phyloP scores from a whole-genome alignment of 2,797 vertebrate species.

The Synaphobranchus kaupii region DNA sequence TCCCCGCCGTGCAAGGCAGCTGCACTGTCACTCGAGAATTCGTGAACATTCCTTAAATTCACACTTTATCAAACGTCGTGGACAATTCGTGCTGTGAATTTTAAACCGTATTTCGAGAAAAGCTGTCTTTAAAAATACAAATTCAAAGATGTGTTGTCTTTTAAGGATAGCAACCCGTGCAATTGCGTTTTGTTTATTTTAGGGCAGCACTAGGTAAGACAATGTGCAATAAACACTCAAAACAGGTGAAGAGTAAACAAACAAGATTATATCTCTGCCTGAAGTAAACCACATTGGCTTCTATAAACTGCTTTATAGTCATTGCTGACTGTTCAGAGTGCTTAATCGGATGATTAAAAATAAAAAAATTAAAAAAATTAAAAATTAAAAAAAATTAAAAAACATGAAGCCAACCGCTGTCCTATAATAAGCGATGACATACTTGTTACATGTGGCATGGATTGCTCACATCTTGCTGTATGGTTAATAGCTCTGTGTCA shows the following conservation, averaged over 20 bases:
- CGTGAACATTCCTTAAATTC: neutral
- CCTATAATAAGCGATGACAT: neutral
- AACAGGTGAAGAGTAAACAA: neutral
- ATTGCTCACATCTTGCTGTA: neutral
- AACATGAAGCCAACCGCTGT: neutral
- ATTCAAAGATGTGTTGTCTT: no score
- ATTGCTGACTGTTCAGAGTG: neutral
- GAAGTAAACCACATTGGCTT: neutral
- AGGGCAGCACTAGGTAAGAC: neutral
- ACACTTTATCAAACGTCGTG: neutral
- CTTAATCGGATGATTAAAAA: neutral
- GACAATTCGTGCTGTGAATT: neutral
- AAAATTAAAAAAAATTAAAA: no score
- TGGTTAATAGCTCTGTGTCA: neutral
- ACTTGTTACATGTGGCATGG: neutral
- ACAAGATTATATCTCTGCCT: neutral
- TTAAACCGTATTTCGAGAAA: no score
- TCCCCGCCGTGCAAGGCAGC: neutral
- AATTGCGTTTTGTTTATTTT: neutral
- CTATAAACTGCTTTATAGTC: no score
- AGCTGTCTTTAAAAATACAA: no score
- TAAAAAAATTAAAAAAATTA: no score
- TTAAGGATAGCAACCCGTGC: no score
- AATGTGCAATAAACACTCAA: neutral
- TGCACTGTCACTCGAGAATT: neutral